Evolutionary conservation across 2,113 vertebrate species (phyloP).

Genomic region (Elephas maximus): DNA sequence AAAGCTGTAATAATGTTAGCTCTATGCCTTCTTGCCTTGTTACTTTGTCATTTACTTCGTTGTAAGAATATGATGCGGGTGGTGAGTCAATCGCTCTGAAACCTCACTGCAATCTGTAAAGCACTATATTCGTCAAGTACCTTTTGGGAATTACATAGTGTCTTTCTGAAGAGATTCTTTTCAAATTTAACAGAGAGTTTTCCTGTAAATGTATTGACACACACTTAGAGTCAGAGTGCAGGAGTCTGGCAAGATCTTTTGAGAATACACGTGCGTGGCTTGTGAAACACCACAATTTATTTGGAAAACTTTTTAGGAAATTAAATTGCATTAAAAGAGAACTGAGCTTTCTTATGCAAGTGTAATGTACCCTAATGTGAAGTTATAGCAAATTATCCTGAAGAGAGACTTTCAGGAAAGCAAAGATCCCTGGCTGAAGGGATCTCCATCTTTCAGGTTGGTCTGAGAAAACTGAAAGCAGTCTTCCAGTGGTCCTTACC

Average conservation of each 20-base stretch:
- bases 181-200: constrained; percentile 62
- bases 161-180: constrained; percentile 76
- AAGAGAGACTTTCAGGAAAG: constrained; percentile 52
- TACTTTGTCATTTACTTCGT: constrained; percentile 64
- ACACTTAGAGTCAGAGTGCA: constrained; percentile 62
- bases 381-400: not conserved
- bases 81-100: constrained; percentile 77
- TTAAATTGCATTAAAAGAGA: constrained; percentile 52
- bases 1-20: constrained; percentile 54
- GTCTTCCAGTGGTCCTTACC: not conserved
- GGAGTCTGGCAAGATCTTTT: constrained; percentile 51
- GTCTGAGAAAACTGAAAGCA: not conserved
- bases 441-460: not conserved
- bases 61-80: constrained; percentile 58
- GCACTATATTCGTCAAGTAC: constrained; percentile 73
- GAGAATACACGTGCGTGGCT: not conserved
- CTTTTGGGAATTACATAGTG: constrained; percentile 72
- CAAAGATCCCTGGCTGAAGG: not conserved
- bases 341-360: not conserved
- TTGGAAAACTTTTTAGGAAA: constrained; percentile 69
- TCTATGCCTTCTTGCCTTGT: not conserved
- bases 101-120: constrained; percentile 72
- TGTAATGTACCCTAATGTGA: not conserved
- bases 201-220: constrained; percentile 79
- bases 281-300: constrained; percentile 14